Evolutionary conservation across 1,140 invertebrate genomes (phyloP).

Genomic region (Doryteuthis pealeii): DNA sequence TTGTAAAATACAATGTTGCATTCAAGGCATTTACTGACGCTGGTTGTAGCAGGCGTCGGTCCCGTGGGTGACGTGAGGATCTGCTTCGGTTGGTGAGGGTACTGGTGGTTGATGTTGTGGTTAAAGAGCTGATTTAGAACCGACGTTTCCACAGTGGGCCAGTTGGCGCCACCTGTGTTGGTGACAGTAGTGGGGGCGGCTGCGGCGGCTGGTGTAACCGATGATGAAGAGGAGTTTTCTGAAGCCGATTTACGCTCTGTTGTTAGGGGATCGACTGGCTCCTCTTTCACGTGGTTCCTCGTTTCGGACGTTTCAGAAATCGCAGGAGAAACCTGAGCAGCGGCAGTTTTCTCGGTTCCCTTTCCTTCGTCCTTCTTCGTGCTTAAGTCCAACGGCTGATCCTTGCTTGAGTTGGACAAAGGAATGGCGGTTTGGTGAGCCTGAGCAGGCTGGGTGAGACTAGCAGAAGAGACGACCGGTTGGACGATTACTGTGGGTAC

Average conservation of each 20-base stretch:
- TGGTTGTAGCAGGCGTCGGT: slow-evolving; percentile 52
- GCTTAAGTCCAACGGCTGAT: slow-evolving; percentile 46
- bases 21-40: slow-evolving; percentile 85
- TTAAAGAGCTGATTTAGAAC: slow-evolving; percentile 21
- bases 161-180: background rate
- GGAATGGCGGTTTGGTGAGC: background rate
- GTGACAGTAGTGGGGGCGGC: slow-evolving; percentile 2
- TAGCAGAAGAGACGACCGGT: slow-evolving; percentile 24
- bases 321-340: background rate
- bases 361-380: slow-evolving; percentile 24
- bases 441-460: slow-evolving; percentile 7
- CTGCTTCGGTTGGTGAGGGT: slow-evolving; percentile 23
- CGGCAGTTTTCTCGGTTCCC: slow-evolving; percentile 9
- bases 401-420: slow-evolving; percentile 15
- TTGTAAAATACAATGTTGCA: slow-evolving; percentile 97
- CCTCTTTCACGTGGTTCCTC: slow-evolving; percentile 16
- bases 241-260: slow-evolving; percentile 16
- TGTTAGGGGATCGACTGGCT: background rate
- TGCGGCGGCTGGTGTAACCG: slow-evolving; percentile 1
- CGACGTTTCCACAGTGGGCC: slow-evolving; percentile 10
- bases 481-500: slow-evolving; percentile 44
- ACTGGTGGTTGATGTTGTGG: slow-evolving; percentile 19
- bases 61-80: slow-evolving; percentile 62
- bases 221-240: background rate
- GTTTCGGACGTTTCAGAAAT: slow-evolving; percentile 11